Conservation (phyloP, 1,140 invertebrate genomes). For the Chymomyza costata region DNA sequence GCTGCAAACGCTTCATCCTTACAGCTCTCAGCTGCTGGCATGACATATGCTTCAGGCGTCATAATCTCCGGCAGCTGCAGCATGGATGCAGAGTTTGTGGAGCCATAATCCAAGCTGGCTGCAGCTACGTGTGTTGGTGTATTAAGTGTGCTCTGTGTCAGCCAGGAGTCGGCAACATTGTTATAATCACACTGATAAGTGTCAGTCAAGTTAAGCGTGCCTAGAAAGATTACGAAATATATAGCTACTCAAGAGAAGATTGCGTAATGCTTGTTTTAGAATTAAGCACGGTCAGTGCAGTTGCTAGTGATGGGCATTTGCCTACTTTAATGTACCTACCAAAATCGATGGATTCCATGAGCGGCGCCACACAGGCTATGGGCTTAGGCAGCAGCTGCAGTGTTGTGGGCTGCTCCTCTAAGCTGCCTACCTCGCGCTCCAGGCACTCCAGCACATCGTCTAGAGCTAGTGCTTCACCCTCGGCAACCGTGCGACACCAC, state of each 20-base stretch:
- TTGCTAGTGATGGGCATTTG: too few species aligned
- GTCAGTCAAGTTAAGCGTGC: conserved; percentile 19
- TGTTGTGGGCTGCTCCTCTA: conserved; percentile 20
- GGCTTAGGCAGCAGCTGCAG: conserved; percentile 10
- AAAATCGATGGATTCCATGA: conserved; percentile 44
- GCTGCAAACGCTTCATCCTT: not conserved
- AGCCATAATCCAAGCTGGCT: too few species aligned
- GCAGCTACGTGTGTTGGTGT: too few species aligned
- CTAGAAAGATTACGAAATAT: not conserved
- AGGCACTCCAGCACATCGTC: conserved; percentile 58
- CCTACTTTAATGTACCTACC: conserved; percentile 28
- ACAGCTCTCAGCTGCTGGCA: not conserved
- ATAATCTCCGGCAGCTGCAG: not conserved
- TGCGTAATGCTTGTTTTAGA: not conserved
- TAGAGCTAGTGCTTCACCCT: conserved; percentile 35
- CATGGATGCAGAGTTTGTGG: too few species aligned
- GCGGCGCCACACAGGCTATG: conserved; percentile 29
- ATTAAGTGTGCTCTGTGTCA: too few species aligned
- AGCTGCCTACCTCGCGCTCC: conserved; percentile 49
- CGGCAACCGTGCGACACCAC: conserved; percentile 41
- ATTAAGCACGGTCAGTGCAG: too few species aligned
- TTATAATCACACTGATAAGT: not conserved
- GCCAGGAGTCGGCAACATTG: too few species aligned
- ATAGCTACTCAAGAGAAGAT: too few species aligned
- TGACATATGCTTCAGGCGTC: conserved; percentile 6